Base-by-base conservation (phyloP, 2,113 vertebrate species). In the Jacana jacana region DNA sequence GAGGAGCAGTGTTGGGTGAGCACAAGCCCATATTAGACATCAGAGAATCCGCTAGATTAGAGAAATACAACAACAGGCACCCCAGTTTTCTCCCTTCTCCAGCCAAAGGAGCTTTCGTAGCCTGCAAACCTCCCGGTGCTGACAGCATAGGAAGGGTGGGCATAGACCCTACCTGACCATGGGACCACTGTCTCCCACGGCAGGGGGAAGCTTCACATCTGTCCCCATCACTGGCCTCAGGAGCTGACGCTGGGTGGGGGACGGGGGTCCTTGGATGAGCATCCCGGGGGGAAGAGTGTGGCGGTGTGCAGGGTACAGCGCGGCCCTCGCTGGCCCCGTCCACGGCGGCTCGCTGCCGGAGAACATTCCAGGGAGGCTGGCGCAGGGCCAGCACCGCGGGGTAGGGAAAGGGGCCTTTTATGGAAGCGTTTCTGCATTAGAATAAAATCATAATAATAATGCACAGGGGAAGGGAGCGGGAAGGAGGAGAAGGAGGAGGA, bases 331-430 rank as follows among this genome's bases (percentile, higher is more conserved):
- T 6, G 23, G 81, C 84, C 78, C 75, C 3, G 76, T 93, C 88
- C 44, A 17, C 24, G 10, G 92, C 37, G 9, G 86, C 83, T 95
- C 11, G 7, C 92, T 92, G 96, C 94, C 76, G 94, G 83, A 97
- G 97, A 97, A 97, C 97, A 97, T 97, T 97, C 97, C 96, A 97
- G 94, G 96, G 93, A 94, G 93, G 93, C 92, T 94, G 95, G 96
- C 96, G 90, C 0, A 2, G 84, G 94, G 96, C 97, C 97, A 97
- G 96, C 66, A 11, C 96, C 57, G 93, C 93, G 75, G 97, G 97
- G 96, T 91, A 96, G 97, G 96, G 95, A 97, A 97, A 93, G 95
- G 97, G 97, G 93, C 97, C 97, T 97, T 97, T 97, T 97, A 97
- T 97, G 97, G 97, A 97, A 97, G 88, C 76, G 81, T 97, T 97